Conservation (phyloP, 2,113 vertebrate species). For the Copsychus sechellarum region DNA sequence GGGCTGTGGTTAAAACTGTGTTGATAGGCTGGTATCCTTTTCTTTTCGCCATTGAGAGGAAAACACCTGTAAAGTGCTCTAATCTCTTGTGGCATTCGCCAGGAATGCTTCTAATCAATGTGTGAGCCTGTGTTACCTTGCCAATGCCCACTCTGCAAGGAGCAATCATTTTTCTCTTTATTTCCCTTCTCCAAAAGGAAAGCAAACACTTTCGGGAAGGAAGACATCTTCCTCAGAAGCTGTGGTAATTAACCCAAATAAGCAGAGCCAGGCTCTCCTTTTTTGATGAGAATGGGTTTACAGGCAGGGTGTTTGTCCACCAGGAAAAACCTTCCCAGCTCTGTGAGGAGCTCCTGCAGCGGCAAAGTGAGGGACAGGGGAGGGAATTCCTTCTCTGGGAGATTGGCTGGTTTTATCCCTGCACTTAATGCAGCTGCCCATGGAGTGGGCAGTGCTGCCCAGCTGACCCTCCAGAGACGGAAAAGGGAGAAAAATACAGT, state of each 20-base stretch:
- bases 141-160: background rate
- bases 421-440: background rate
- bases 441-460: background rate
- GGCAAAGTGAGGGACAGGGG: background rate
- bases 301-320: background rate
- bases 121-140: background rate
- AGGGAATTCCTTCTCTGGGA: background rate
- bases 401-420: background rate
- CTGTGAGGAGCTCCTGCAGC: background rate
- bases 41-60: background rate
- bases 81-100: background rate
- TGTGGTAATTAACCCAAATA: constrained; percentile 30
- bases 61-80: background rate
- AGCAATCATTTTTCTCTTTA: background rate
- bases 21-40: background rate
- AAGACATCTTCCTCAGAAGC: background rate
- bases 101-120: background rate
- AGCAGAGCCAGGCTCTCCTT: background rate
- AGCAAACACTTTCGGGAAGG: background rate
- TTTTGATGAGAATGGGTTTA: background rate
- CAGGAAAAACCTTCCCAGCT: background rate
- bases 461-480: background rate
- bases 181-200: constrained; percentile 16
- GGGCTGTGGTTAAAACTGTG: background rate
- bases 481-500: background rate